Percentiles rank a stretch among this genome's conserved stretches.
Conservation (phyloP, 2,797 vertebrate species). For the Hephaestus fuliginosus region DNA sequence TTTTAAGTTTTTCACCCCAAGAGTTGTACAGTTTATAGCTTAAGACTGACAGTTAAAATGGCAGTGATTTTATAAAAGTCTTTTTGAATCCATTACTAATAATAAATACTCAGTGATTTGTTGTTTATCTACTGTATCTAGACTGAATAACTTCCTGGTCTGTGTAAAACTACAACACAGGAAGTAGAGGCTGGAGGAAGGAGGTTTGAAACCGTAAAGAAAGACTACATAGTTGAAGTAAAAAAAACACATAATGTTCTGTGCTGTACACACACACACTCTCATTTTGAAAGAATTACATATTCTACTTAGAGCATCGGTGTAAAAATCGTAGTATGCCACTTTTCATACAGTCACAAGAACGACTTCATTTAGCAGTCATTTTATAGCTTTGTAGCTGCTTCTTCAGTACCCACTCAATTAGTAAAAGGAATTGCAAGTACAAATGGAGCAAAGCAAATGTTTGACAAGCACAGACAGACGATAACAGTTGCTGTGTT, state of each 20-base stretch:
- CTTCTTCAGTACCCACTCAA: neutral
- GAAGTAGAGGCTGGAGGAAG: conserved; percentile 79
- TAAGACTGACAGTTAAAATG: neutral
- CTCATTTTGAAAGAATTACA: neutral
- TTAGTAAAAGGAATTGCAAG: neutral
- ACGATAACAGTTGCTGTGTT: neutral
- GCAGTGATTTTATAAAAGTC: neutral
- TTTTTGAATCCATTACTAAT: neutral
- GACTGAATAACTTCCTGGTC: conserved; percentile 40
- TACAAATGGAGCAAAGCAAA: neutral
- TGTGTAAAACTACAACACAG: conserved; percentile 72
- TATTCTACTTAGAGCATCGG: neutral
- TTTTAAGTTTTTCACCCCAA: neutral
- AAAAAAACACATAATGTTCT: conserved; percentile 5
- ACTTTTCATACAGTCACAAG: neutral
- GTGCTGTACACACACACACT: neutral
- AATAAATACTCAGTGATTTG: neutral
- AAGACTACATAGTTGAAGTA: neutral
- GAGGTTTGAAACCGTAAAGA: conserved; percentile 38
- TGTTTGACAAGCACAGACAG: neutral
- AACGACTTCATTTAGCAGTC: neutral
- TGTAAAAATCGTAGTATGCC: neutral
- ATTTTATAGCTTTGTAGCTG: neutral
- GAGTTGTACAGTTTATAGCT: neutral
- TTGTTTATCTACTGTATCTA: conserved; percentile 22